Percentiles rank a stretch among this genome's conserved stretches.
Evolutionary conservation across 2,888 invertebrate genomes (phyloP).

Genomic region (Venustoraphidia nigricollis): DNA sequence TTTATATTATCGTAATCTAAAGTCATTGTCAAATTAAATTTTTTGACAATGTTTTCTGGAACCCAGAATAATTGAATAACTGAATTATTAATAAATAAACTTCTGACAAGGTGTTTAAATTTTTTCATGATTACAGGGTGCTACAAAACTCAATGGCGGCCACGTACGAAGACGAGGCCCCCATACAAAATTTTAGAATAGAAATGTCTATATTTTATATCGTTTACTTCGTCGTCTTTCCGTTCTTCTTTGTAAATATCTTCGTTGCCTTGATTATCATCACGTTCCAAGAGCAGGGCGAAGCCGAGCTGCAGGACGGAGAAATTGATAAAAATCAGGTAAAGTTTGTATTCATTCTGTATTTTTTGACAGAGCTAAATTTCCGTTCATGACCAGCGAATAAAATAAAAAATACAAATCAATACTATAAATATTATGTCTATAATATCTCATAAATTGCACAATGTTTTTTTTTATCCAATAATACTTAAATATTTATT

Average conservation of each 20-base stretch:
- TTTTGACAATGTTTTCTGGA: too few species aligned
- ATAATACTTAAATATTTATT: too few species aligned
- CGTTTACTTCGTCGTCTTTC: conserved; percentile 99
- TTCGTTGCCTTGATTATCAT: conserved; percentile 99
- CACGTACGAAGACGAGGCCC: conserved; percentile 94
- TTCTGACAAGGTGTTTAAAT: too few species aligned
- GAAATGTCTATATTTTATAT: conserved; percentile 99
- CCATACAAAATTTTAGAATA: conserved; percentile 97
- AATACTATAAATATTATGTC: too few species aligned
- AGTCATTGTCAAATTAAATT: too few species aligned
- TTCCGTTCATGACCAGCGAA: conserved; percentile 3
- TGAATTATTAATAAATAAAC: too few species aligned
- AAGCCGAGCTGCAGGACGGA: conserved; percentile 98
- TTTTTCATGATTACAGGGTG: conserved; percentile 48
- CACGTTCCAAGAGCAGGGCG: conserved; percentile 99
- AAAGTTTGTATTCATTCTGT: conserved; percentile 13
- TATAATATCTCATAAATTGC: too few species aligned
- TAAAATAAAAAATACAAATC: too few species aligned
- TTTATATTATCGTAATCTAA: too few species aligned
- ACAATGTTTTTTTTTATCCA: too few species aligned
- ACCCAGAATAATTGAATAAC: too few species aligned
- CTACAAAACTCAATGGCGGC: conserved; percentile 99
- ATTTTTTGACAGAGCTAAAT: conserved; percentile 9
- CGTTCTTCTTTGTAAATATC: conserved; percentile 99
- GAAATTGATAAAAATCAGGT: conserved; percentile 99